Conservation (phyloP, 37 sponge, comb jelly and placozoan species). For the Petrosia ficiformis region DNA sequence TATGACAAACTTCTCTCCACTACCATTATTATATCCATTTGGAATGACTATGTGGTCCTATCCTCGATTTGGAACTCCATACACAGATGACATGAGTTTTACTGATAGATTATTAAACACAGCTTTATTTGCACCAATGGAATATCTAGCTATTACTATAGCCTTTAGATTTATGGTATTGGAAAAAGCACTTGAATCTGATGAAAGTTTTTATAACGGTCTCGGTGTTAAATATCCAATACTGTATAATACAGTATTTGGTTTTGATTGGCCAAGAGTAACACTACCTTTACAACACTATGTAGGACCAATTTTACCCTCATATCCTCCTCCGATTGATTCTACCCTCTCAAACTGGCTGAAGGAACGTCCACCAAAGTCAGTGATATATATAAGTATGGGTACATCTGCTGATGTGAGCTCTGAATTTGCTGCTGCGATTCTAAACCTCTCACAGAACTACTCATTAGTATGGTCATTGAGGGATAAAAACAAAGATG, state of each 20-base stretch:
- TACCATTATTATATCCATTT: not conserved
- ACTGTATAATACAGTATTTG: conserved; percentile 13
- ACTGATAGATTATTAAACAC: not conserved
- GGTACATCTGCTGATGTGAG: conserved; percentile 17
- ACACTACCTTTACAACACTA: conserved; percentile 18
- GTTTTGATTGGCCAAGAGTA: conserved; percentile 16
- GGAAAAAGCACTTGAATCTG: not conserved
- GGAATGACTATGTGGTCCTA: not conserved
- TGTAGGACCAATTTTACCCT: conserved; percentile 14
- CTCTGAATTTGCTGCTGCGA: not conserved
- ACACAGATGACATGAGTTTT: not conserved
- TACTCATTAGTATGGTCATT: conserved; percentile 32
- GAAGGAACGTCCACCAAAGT: not conserved
- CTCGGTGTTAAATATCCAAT: not conserved
- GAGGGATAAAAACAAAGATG: conserved; percentile 1
- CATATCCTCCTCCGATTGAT: conserved; percentile 13
- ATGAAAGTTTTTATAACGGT: not conserved
- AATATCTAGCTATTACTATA: not conserved
- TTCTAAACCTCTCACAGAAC: not conserved
- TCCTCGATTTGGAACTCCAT: not conserved
- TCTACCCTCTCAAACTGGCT: conserved; percentile 9
- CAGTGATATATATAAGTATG: conserved; percentile 31
- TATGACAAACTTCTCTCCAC: not conserved
- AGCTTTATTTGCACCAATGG: not conserved
- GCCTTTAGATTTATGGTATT: not conserved